These are phyloP conservation scores for Sipha maydis DNA, from an alignment of 2,888 invertebrate genomes.

Conservation along the genomic window DNA sequence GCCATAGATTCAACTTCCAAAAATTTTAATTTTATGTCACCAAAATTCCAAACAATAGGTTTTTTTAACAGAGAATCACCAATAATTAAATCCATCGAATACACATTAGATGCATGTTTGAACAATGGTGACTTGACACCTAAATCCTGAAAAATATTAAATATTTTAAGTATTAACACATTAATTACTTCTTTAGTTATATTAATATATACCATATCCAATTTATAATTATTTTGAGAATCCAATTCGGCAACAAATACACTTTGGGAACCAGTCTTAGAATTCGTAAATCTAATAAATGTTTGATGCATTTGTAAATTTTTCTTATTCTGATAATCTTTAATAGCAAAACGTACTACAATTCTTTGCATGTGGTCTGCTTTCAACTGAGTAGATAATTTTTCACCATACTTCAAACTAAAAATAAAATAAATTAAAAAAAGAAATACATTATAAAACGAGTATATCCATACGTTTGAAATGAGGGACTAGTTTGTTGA, in stretches of 20 bases:
- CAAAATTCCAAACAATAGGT: constrained; percentile 88
- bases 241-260: constrained; percentile 94
- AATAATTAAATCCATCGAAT: constrained; percentile 84
- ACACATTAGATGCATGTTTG: constrained; percentile 79
- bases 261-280: constrained; percentile 80
- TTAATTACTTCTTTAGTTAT: neutral
- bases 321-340: constrained; percentile 76
- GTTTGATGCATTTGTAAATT: constrained; percentile 85
- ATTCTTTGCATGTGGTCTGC: constrained; percentile 93
- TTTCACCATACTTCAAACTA: constrained; percentile 79
- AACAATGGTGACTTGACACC: constrained; percentile 83
- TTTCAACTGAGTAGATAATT: constrained; percentile 76
- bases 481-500: constrained; percentile 70
- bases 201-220: constrained; percentile 82
- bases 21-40: constrained; percentile 81
- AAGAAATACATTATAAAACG: neutral
- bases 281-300: constrained; percentile 82
- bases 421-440: constrained; percentile 64
- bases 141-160: constrained; percentile 73
- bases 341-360: constrained; percentile 81
- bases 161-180: neutral
- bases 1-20: constrained; percentile 68
- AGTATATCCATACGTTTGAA: constrained; percentile 27
- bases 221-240: constrained; percentile 79
- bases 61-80: constrained; percentile 92